These are phyloP conservation scores for Athalia cordata DNA, from an alignment of 2,888 invertebrate genomes.

Conservation along the genomic window DNA sequence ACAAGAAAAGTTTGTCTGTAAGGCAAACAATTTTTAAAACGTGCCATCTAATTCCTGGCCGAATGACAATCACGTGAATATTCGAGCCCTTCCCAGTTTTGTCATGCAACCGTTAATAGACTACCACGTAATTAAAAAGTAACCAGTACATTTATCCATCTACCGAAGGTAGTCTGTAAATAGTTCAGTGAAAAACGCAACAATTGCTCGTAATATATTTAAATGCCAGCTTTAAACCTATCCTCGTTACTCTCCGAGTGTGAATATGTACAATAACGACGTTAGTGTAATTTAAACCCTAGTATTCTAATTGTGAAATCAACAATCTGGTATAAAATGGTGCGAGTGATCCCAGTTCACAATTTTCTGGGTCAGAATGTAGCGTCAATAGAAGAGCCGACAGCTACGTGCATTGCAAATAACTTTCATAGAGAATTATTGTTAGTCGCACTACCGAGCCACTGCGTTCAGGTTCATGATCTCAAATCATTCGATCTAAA, in stretches of 20 bases:
- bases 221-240: too few relatives aligned
- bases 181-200: too few relatives aligned
- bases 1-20: background rate
- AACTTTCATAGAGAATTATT: slow-evolving; percentile 74
- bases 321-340: slow-evolving; percentile 74
- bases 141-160: background rate
- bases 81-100: slow-evolving; percentile 38
- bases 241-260: too few relatives aligned
- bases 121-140: slow-evolving; percentile 19
- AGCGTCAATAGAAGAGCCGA: slow-evolving; percentile 80
- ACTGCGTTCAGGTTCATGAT: slow-evolving; percentile 78
- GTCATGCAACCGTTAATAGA: slow-evolving; percentile 41
- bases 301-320: background rate
- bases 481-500: slow-evolving; percentile 70
- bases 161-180: too few relatives aligned
- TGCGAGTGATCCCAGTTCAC: slow-evolving; percentile 82
- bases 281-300: background rate
- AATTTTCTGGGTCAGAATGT: slow-evolving; percentile 81
- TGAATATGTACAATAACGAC: background rate
- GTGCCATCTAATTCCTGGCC: too few relatives aligned
- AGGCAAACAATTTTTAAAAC: background rate
- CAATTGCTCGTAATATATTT: too few relatives aligned
- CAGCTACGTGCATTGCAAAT: slow-evolving; percentile 79
- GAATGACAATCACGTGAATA: slow-evolving; percentile 17
- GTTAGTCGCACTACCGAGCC: slow-evolving; percentile 78